These are phyloP conservation scores for Stichopus chloronotus DNA, from an alignment of 35 echinoderm and acorn worm species.

Conservation along the genomic window DNA sequence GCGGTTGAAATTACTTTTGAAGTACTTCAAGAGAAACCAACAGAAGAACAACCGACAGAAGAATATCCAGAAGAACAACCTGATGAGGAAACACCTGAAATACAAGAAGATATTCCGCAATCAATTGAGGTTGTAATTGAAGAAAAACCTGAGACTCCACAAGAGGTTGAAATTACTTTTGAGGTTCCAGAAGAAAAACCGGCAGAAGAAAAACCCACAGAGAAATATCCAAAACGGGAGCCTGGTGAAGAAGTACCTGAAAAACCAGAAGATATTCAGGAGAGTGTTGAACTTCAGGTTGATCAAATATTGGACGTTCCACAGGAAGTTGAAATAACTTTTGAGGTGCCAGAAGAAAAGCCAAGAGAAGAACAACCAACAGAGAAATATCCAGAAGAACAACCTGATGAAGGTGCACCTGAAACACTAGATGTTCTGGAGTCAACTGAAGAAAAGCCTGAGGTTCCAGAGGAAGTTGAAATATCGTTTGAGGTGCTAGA, in stretches of 20 bases:
- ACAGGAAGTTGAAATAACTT: constrained; percentile 43
- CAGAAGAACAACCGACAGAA: constrained; percentile 12
- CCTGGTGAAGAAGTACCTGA: background rate
- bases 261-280: constrained; percentile 17
- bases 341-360: constrained; percentile 54
- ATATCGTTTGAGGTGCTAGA: too few species aligned
- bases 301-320: constrained; percentile 19
- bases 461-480: constrained; percentile 28
- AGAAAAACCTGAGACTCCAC: constrained; percentile 26
- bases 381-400: too few species aligned
- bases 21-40: constrained; percentile 56
- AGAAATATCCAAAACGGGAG: constrained; percentile 3
- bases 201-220: background rate
- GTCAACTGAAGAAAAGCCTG: constrained; percentile 49
- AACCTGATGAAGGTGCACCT: background rate
- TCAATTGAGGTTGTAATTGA: background rate
- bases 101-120: background rate
- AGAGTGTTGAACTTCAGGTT: constrained; percentile 6
- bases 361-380: too few species aligned
- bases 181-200: background rate
- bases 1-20: constrained; percentile 32
- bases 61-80: constrained; percentile 43
- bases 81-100: constrained; percentile 2
- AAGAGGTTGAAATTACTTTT: constrained; percentile 48
- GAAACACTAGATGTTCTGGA: background rate